Percentiles rank a stretch among this genome's conserved stretches.
Conservation (phyloP, 2,113 vertebrate species). For the Ardeotis arabs region DNA sequence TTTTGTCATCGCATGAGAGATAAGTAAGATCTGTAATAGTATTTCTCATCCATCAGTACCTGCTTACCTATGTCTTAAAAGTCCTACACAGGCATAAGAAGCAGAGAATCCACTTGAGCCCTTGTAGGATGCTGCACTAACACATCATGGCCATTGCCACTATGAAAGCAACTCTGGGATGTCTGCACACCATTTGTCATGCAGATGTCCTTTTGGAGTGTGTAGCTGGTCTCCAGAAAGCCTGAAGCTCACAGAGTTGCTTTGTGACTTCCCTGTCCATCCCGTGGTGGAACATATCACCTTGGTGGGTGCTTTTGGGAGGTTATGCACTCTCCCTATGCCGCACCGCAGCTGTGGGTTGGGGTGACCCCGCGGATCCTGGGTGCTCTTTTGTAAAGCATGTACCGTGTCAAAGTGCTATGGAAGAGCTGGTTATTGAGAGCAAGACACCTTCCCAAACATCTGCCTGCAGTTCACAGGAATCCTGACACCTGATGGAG, state of each 20-base stretch:
- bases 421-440: background rate
- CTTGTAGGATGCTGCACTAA: background rate
- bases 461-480: background rate
- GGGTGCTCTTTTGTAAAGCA: background rate
- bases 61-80: background rate
- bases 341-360: fast-evolving
- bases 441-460: background rate
- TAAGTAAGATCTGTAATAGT: background rate
- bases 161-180: background rate
- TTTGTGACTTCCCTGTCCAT: background rate
- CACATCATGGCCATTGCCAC: fast-evolving
- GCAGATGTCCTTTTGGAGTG: background rate
- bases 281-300: background rate
- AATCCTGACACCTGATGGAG: background rate
- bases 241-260: background rate
- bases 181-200: background rate
- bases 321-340: background rate
- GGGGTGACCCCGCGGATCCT: background rate
- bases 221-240: background rate
- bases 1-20: background rate
- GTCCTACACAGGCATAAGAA: background rate
- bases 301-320: background rate
- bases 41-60: background rate
- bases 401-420: background rate
- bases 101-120: background rate